Evolutionary conservation across 2,113 vertebrate species (phyloP).

Genomic region (Gymnocephalus cernua): DNA sequence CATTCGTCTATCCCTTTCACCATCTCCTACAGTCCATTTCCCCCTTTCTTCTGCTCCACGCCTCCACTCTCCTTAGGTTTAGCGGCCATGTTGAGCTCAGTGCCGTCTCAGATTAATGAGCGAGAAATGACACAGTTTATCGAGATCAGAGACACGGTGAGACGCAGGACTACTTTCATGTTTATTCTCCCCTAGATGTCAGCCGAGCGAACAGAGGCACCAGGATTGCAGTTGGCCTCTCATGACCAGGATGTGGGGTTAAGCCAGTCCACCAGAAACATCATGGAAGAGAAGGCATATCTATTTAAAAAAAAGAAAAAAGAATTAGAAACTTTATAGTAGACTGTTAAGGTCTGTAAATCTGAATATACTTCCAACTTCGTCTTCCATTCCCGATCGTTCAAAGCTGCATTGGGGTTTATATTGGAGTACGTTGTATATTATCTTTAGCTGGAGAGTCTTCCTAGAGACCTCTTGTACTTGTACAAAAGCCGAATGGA

Average conservation of each 20-base stretch:
- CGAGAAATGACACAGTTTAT: constrained; percentile 61
- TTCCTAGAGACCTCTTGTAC: constrained; percentile 56
- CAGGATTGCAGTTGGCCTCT: constrained; percentile 18
- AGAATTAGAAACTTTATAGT: not conserved
- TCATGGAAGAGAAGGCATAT: not conserved
- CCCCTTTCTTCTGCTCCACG: constrained; percentile 43
- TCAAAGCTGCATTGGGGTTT: constrained; percentile 16
- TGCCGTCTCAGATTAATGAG: constrained; percentile 49
- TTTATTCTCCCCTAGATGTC: constrained; percentile 6
- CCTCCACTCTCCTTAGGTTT: constrained; percentile 52
- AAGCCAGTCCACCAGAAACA: constrained; percentile 44
- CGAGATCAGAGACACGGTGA: constrained; percentile 45
- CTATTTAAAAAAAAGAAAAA: not conserved
- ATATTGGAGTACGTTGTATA: constrained; percentile 53
- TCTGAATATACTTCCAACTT: not conserved
- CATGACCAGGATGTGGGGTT: constrained; percentile 57
- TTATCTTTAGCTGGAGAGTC: constrained; percentile 59
- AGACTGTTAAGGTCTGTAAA: constrained; percentile 3
- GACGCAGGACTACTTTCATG: constrained; percentile 30
- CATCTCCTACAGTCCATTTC: constrained; percentile 44
- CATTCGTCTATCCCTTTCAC: constrained; percentile 62
- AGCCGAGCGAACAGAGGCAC: constrained; percentile 24
- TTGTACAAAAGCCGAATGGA: constrained; percentile 64
- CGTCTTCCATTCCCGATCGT: not conserved
- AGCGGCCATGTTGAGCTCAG: constrained; percentile 48